A percentile compares a stretch with the other conserved stretches of the same genome.
Evolutionary conservation across 1,140 invertebrate species (phyloP).

Genomic region (Bombus sylvicola): DNA sequence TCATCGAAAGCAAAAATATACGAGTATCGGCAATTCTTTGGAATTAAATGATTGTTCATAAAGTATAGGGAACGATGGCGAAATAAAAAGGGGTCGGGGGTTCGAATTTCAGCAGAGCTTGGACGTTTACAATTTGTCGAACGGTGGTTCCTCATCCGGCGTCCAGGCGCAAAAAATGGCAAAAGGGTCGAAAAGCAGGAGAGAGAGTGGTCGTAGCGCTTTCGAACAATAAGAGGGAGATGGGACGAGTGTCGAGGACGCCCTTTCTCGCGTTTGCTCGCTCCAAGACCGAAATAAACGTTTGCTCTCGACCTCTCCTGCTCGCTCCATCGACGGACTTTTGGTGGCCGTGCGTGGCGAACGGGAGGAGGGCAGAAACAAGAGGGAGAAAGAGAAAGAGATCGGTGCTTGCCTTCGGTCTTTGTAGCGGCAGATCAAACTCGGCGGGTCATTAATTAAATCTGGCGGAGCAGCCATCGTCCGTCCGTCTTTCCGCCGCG

Average conservation of each 20-base stretch:
- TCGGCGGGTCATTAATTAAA: constrained; percentile 81
- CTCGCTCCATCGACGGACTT: constrained; percentile 1
- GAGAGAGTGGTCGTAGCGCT: not conserved
- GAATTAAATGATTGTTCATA: not conserved
- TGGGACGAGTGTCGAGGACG: not conserved
- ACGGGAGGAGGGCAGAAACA: not conserved
- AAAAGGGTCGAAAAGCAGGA: not conserved
- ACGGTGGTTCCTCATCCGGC: not conserved
- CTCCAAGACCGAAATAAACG: constrained; percentile 62
- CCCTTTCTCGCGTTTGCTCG: constrained; percentile 48
- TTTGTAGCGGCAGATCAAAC: constrained; percentile 79
- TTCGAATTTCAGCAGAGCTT: not conserved
- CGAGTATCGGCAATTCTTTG: not conserved
- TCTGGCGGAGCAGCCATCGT: constrained; percentile 74
- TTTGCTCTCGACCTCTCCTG: constrained; percentile 13
- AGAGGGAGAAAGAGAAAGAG: constrained; percentile 47
- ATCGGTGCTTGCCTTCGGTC: constrained; percentile 56
- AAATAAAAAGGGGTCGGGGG: no score
- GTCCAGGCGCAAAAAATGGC: constrained; percentile 21
- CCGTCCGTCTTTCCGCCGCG: constrained; percentile 66
- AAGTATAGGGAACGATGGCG: no score
- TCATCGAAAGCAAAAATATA: no score
- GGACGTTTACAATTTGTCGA: constrained; percentile 1
- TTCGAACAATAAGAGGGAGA: constrained; percentile 30
- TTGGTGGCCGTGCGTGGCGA: constrained; percentile 4